These are phyloP conservation scores for Hypsopygia costalis DNA, from an alignment of 2,888 invertebrate species.

Conservation along the genomic window DNA sequence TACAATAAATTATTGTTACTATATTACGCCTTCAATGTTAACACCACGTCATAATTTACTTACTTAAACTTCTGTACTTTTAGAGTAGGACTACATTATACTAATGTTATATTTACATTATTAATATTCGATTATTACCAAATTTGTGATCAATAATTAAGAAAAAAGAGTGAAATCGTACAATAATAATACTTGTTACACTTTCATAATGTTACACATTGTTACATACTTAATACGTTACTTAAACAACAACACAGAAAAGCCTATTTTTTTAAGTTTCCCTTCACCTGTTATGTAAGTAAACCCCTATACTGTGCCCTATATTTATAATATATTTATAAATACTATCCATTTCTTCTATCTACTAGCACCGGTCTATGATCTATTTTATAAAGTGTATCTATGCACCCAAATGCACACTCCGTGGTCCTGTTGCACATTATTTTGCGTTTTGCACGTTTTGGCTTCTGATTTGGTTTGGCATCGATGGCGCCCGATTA, in stretches of 20 bases:
- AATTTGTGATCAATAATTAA: constrained; percentile 66
- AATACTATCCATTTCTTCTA: constrained; percentile 31
- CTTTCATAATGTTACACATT: constrained; percentile 70
- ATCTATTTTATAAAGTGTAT: constrained; percentile 23
- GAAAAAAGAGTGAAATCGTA: constrained; percentile 71
- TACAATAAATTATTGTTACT: constrained; percentile 42
- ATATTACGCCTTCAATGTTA: constrained; percentile 44
- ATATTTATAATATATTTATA: constrained; percentile 26
- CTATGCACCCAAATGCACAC: constrained; percentile 47
- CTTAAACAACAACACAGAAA: constrained; percentile 47
- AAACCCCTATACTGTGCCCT: constrained; percentile 26
- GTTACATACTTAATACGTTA: constrained; percentile 61
- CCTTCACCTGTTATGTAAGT: constrained; percentile 48
- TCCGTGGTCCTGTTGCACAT: constrained; percentile 66
- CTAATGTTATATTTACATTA: constrained; percentile 48
- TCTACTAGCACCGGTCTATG: constrained; percentile 29
- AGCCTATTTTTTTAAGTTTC: constrained; percentile 67
- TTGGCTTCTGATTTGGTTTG: not conserved
- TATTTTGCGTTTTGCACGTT: constrained; percentile 29
- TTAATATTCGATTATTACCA: constrained; percentile 44
- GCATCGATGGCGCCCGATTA: constrained; percentile 33
- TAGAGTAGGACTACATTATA: constrained; percentile 39
- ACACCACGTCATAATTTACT: constrained; percentile 42
- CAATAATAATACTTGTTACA: constrained; percentile 75
- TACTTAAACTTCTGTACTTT: constrained; percentile 36